Conservation (phyloP, 1,140 invertebrate species). For the Stegodyphus dumicola region DNA sequence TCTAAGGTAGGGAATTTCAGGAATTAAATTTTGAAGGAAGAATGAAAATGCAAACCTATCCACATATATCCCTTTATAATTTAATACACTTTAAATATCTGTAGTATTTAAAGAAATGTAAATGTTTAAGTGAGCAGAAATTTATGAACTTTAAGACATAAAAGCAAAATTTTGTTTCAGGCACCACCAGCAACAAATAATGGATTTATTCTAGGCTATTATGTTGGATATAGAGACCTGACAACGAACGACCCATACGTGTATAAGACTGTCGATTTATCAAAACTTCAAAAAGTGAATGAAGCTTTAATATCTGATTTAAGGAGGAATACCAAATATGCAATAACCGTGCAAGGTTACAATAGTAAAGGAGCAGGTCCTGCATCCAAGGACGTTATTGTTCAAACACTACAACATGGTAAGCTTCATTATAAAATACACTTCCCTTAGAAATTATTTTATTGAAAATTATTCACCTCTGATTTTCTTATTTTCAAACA, state of each 20-base stretch:
- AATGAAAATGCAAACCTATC: no score
- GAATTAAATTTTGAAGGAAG: neutral
- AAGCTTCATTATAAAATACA: neutral
- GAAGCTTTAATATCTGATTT: constrained; percentile 63
- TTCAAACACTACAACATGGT: constrained; percentile 64
- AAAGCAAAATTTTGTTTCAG: constrained; percentile 61
- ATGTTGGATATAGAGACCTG: constrained; percentile 69
- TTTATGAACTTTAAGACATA: neutral
- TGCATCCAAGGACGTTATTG: constrained; percentile 65
- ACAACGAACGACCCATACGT: constrained; percentile 67
- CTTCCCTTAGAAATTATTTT: no score
- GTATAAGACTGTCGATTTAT: constrained; percentile 66
- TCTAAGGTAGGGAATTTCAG: no score
- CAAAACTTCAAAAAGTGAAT: constrained; percentile 6
- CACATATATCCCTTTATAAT: neutral
- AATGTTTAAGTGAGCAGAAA: neutral
- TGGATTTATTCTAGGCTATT: constrained; percentile 69
- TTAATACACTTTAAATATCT: neutral
- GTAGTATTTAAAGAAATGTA: neutral
- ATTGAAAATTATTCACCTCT: no score
- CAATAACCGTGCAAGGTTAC: constrained; percentile 68
- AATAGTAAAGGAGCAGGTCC: constrained; percentile 69
- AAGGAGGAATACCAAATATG: constrained; percentile 69
- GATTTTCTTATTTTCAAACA: no score
- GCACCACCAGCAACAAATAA: constrained; percentile 65